A percentile compares a stretch with the other conserved stretches of the same genome.
phyloP scores from a whole-genome alignment of 2,113 vertebrate species.

The Oostethus manadensis region DNA sequence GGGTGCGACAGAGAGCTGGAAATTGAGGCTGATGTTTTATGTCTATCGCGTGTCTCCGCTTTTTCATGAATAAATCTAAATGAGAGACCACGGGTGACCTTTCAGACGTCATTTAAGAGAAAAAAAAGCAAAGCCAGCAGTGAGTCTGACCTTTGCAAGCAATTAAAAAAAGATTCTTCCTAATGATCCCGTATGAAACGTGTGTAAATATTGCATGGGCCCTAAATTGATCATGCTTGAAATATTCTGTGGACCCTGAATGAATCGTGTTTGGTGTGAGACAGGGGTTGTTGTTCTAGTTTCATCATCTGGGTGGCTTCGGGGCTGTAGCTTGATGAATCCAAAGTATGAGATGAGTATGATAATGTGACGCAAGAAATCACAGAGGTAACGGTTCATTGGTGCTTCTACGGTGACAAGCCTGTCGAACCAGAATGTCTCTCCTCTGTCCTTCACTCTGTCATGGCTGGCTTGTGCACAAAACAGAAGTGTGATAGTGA shows the following conservation, averaged over 20 bases:
- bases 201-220: conserved; percentile 19
- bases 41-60: neutral
- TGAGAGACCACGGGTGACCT: neutral
- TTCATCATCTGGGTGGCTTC: neutral
- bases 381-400: conserved; percentile 37
- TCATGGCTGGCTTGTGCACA: neutral
- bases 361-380: conserved; percentile 5
- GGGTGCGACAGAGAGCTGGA: neutral
- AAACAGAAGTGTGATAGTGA: conserved; percentile 5
- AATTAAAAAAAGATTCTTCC: conserved; percentile 23
- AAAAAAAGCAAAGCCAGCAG: conserved; percentile 16
- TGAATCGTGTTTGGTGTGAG: conserved; percentile 13
- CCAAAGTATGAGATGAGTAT: conserved; percentile 3
- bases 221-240: conserved; percentile 16
- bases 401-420: conserved; percentile 37
- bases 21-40: neutral
- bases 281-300: conserved; percentile 1
- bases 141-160: conserved; percentile 43
- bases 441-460: neutral
- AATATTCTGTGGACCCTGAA: conserved; percentile 11
- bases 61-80: conserved; percentile 2
- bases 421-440: conserved; percentile 45
- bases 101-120: conserved; percentile 6
- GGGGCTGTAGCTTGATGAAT: conserved; percentile 3
- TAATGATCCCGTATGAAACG: conserved; percentile 29